Evolutionary conservation across 1,140 invertebrate genomes (phyloP).

Genomic region (Cydia splendana): DNA sequence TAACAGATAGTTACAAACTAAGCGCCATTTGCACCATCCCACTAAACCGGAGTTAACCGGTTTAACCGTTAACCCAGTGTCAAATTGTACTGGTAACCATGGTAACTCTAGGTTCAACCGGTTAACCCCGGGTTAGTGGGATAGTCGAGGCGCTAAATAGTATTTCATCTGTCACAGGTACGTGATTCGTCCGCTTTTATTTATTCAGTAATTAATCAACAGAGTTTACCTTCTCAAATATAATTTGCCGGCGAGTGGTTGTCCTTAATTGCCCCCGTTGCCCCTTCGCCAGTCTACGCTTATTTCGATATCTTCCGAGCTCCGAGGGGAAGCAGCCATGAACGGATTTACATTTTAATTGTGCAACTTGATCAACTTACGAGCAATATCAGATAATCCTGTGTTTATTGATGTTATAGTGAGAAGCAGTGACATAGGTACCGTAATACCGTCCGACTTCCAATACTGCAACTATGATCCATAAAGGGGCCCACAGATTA

Average conservation of each 20-base stretch:
- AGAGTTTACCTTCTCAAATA: background rate
- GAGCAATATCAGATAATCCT: background rate
- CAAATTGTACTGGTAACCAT: no score
- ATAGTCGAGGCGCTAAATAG: no score
- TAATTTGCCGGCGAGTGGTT: background rate
- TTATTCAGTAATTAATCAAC: background rate
- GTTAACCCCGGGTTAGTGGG: no score
- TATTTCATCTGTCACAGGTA: background rate
- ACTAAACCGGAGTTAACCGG: no score
- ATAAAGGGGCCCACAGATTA: no score
- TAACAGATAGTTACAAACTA: no score
- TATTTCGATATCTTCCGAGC: background rate
- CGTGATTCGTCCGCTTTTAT: background rate
- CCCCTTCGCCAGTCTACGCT: background rate
- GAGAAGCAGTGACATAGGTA: background rate
- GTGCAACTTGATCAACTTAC: background rate
- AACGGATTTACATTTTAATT: constrained; percentile 7
- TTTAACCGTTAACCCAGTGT: no score
- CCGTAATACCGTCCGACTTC: no score
- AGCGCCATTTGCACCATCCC: no score
- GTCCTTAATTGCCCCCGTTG: background rate
- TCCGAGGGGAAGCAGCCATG: background rate
- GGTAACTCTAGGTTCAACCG: no score
- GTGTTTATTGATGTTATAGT: background rate
- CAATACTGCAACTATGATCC: no score